Evolutionary conservation across 2,888 invertebrate species (phyloP).

Genomic region (Labia minor): DNA sequence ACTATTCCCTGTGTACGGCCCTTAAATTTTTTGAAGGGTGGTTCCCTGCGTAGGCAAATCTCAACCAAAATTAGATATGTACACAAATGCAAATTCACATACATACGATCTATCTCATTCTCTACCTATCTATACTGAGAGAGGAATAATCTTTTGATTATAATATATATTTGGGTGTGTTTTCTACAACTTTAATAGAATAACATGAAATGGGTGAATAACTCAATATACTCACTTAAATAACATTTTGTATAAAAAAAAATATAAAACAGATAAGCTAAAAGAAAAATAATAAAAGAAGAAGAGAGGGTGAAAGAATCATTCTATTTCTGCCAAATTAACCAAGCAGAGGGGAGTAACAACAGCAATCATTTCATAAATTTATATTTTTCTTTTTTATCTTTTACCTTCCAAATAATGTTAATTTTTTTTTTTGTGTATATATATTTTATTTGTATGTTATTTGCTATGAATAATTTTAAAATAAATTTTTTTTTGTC

Average conservation of each 20-base stretch:
- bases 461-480: slow-evolving; percentile 14
- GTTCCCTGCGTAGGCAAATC: slow-evolving; percentile 16
- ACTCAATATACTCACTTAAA: slow-evolving; percentile 23
- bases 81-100: neutral
- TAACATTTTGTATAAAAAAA: slow-evolving; percentile 24
- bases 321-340: slow-evolving; percentile 15
- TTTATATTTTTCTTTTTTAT: slow-evolving; percentile 24
- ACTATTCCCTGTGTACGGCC: neutral
- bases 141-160: slow-evolving; percentile 18
- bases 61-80: too few species aligned
- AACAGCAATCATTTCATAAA: slow-evolving; percentile 23
- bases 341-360: slow-evolving; percentile 17
- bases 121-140: too few species aligned
- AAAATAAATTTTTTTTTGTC: slow-evolving; percentile 16
- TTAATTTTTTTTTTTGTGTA: neutral
- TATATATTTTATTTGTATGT: neutral
- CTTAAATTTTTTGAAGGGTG: slow-evolving; percentile 15
- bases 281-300: slow-evolving; percentile 18
- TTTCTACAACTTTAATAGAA: neutral
- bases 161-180: slow-evolving; percentile 18
- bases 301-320: neutral
- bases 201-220: slow-evolving; percentile 15
- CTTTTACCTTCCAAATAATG: slow-evolving; percentile 17
- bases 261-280: slow-evolving; percentile 15
- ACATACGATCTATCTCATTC: too few species aligned